Conservation (phyloP, 2,797 vertebrate genomes). For the Alosa sapidissima region DNA sequence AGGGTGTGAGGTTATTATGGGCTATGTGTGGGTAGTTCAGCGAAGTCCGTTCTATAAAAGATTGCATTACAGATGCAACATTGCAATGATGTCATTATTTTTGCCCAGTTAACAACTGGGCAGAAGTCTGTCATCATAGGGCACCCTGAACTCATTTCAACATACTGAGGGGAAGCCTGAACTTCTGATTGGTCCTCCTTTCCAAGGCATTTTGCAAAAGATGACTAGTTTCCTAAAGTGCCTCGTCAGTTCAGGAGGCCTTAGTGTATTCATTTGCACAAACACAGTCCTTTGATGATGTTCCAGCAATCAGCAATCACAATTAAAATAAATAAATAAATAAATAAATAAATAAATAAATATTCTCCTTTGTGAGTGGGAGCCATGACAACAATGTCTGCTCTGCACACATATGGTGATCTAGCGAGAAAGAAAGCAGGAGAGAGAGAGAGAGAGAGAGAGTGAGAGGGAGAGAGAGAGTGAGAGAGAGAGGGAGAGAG, state of each 20-base stretch:
- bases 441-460: background rate
- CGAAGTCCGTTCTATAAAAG: background rate
- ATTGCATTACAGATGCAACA: background rate
- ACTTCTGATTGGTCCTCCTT: too few relatives aligned
- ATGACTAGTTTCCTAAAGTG: background rate
- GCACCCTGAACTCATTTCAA: background rate
- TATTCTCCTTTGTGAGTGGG: background rate
- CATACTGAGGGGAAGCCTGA: background rate
- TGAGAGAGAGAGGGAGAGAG: background rate
- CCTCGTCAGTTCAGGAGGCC: background rate
- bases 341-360: background rate
- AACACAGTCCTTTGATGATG: background rate
- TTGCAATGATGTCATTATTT: background rate
- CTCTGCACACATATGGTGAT: conserved; percentile 35
- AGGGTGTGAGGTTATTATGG: background rate
- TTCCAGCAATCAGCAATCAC: background rate
- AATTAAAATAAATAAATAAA: background rate
- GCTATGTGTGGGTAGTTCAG: background rate
- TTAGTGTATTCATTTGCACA: too few relatives aligned
- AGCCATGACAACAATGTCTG: conserved; percentile 23
- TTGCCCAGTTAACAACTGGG: background rate
- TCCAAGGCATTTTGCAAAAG: background rate
- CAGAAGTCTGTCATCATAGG: background rate
- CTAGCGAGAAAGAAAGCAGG: conserved; percentile 5
- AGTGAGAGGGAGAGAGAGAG: background rate